Evolutionary conservation across 2,888 invertebrate genomes (phyloP).

Genomic region (Cephus spinipes): DNA sequence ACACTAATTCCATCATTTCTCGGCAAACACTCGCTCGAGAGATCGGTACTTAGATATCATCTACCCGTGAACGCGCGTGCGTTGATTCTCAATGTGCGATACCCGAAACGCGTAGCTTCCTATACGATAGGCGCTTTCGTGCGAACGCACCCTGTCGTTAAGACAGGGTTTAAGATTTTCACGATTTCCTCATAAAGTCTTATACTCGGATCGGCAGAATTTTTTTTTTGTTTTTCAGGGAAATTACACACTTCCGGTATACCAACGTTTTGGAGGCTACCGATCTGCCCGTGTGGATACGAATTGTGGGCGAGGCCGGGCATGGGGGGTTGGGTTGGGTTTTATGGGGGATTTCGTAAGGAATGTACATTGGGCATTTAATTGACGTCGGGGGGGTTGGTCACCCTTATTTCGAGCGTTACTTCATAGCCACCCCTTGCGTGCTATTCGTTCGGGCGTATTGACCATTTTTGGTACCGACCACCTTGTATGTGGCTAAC

Average conservation of each 20-base stretch:
- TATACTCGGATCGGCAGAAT: background rate
- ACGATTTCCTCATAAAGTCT: background rate
- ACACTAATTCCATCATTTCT: background rate
- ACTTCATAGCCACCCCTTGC: background rate
- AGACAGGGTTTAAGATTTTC: background rate
- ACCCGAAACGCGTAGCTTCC: background rate
- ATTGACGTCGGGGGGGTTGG: conserved; percentile 3
- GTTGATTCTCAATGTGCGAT: background rate
- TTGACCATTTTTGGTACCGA: background rate
- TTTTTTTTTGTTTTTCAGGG: conserved; percentile 3
- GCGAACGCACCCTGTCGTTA: background rate
- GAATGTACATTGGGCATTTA: conserved; percentile 12
- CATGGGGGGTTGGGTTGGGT: conserved; percentile 9
- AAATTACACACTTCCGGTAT: conserved; percentile 24
- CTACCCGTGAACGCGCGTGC: background rate
- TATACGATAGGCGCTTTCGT: background rate
- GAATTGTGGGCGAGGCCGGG: conserved; percentile 24
- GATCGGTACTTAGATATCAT: background rate
- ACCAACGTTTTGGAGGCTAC: conserved; percentile 7
- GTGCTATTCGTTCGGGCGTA: background rate
- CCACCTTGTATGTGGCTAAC: background rate
- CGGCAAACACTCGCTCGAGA: background rate
- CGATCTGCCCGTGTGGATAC: conserved; percentile 2
- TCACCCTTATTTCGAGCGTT: background rate
- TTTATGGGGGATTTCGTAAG: conserved; percentile 3